phyloP scores from a whole-genome alignment of 2,113 vertebrate species.

The Anser brachyrhynchus region DNA sequence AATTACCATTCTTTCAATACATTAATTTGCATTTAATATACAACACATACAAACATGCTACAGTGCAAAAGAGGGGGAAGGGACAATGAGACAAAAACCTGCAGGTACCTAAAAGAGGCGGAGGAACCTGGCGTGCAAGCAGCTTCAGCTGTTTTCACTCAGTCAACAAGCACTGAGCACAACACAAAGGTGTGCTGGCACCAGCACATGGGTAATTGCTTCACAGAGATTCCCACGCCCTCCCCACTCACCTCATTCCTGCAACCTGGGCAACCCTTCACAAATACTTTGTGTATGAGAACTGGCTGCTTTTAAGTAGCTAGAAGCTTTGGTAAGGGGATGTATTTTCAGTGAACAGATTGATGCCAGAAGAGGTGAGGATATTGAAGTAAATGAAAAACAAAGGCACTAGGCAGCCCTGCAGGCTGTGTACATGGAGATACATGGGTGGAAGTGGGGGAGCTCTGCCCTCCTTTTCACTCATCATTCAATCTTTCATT shows the following conservation, averaged over 20 bases:
- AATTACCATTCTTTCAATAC: neutral
- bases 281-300: neutral
- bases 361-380: neutral
- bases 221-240: neutral
- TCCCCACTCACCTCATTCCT: neutral
- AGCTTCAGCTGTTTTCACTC: neutral
- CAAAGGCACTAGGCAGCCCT: accelerated
- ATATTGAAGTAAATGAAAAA: neutral
- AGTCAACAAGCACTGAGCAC: neutral
- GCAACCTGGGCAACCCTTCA: neutral
- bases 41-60: neutral
- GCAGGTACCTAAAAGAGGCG: neutral
- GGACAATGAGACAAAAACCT: neutral
- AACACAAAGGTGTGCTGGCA: neutral
- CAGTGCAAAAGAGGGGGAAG: neutral
- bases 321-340: neutral
- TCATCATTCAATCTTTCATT: neutral
- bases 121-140: neutral
- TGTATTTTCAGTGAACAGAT: neutral
- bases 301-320: neutral
- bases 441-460: neutral
- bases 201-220: neutral
- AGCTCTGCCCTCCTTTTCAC: neutral
- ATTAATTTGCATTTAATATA: slow-evolving; percentile 1
- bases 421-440: accelerated